Percentiles rank a stretch among this genome's conserved stretches.
Evolutionary conservation across 1,140 invertebrate species (phyloP).

Genomic region (Homarus americanus): DNA sequence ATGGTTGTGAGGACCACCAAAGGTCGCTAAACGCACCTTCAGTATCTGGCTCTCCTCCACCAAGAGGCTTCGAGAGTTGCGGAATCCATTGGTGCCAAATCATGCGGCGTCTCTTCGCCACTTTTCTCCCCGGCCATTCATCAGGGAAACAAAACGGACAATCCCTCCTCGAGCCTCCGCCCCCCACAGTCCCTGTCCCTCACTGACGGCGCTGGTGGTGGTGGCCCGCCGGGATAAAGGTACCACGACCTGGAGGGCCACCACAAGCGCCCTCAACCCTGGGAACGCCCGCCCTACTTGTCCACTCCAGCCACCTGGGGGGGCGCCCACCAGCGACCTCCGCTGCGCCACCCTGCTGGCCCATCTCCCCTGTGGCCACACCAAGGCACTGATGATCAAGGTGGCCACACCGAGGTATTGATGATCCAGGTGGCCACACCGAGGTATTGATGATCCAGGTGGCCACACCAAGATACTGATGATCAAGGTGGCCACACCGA

Average conservation of each 20-base stretch:
- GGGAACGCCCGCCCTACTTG: constrained; percentile 39
- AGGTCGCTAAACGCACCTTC: constrained; percentile 56
- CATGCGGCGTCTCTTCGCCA: constrained; percentile 63
- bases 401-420: not conserved
- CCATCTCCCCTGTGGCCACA: constrained; percentile 34
- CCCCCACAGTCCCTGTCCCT: constrained; percentile 44
- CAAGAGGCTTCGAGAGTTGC: constrained; percentile 60
- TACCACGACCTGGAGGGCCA: constrained; percentile 8
- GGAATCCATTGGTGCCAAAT: constrained; percentile 70
- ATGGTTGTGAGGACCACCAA: constrained; percentile 29
- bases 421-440: not conserved
- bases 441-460: not conserved
- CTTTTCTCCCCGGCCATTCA: constrained; percentile 60
- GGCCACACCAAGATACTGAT: not conserved
- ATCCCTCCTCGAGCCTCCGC: constrained; percentile 43
- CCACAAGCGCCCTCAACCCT: constrained; percentile 48
- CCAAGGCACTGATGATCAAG: not conserved
- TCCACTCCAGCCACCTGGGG: constrained; percentile 22
- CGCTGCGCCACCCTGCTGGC: constrained; percentile 2
- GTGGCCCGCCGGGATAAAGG: constrained; percentile 30
- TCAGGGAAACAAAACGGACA: constrained; percentile 68
- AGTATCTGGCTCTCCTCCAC: constrained; percentile 32
- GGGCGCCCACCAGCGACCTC: constrained; percentile 11
- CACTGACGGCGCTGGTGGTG: constrained; percentile 31
- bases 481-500: not conserved